Evolutionary conservation across 2,888 invertebrate genomes (phyloP).

Genomic region (Drosophila percnosoma): DNA sequence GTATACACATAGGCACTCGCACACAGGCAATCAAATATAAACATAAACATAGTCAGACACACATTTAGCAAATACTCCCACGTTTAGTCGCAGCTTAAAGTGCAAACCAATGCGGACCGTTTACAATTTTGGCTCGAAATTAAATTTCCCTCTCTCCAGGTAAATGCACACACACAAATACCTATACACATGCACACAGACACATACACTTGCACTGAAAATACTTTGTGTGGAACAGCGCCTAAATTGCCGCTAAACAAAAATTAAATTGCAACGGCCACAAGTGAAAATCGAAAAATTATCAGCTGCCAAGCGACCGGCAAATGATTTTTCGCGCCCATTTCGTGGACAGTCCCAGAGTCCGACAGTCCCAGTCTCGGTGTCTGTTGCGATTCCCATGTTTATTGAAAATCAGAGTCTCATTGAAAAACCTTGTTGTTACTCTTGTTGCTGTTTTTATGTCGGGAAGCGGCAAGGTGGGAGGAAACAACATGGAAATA

Average conservation of each 20-base stretch:
- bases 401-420: conserved; percentile 54
- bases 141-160: conserved; percentile 52
- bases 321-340: conserved; percentile 37
- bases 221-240: conserved; percentile 11
- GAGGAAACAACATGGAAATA: conserved; percentile 43
- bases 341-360: background rate
- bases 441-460: background rate
- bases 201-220: conserved; percentile 6
- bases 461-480: background rate
- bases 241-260: conserved; percentile 56
- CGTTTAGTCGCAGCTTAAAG: conserved; percentile 59
- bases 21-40: conserved; percentile 22
- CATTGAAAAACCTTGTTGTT: conserved; percentile 16
- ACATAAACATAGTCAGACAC: conserved; percentile 37
- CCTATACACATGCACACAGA: conserved; percentile 9
- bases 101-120: conserved; percentile 45
- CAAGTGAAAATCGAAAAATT: conserved; percentile 69
- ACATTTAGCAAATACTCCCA: conserved; percentile 52
- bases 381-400: conserved; percentile 29
- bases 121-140: conserved; percentile 71
- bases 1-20: background rate
- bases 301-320: conserved; percentile 58
- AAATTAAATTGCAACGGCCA: conserved; percentile 67
- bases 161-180: conserved; percentile 17
- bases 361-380: background rate